Evolutionary conservation across 2,113 vertebrate genomes (phyloP).

Genomic region (Emberiza fucata): DNA sequence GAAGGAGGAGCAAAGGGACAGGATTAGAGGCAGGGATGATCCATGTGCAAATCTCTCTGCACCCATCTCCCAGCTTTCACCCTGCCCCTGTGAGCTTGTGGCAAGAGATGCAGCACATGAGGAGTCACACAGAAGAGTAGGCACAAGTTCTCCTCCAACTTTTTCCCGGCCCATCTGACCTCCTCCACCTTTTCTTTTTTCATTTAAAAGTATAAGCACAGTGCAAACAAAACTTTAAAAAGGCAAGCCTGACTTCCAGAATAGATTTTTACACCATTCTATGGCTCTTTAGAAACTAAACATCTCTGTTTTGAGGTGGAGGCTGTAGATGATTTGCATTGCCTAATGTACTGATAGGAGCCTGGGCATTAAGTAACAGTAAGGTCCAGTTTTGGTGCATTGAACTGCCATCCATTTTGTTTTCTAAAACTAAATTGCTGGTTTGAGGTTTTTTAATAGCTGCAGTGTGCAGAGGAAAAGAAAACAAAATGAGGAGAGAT

Average conservation of each 20-base stretch:
- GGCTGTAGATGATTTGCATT: background rate
- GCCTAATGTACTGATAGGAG: background rate
- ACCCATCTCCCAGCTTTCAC: background rate
- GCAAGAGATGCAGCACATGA: fast-evolving
- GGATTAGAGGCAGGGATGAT: background rate
- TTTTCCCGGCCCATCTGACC: background rate
- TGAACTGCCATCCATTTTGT: background rate
- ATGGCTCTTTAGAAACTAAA: background rate
- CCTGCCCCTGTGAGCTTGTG: background rate
- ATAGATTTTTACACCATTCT: background rate
- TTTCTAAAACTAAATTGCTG: background rate
- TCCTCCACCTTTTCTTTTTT: background rate
- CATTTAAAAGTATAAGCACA: background rate
- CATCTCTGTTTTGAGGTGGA: background rate
- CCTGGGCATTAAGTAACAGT: background rate
- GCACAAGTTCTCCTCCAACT: background rate
- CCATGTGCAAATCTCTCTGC: fast-evolving
- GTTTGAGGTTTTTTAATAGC: background rate
- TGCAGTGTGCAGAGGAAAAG: background rate
- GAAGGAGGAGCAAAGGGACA: background rate
- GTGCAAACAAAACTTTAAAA: background rate
- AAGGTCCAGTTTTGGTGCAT: background rate
- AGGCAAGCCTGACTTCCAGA: background rate
- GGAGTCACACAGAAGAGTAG: background rate
- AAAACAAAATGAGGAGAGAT: background rate